Conservation (phyloP, 2,797 vertebrate genomes). For the Falco rusticolus region DNA sequence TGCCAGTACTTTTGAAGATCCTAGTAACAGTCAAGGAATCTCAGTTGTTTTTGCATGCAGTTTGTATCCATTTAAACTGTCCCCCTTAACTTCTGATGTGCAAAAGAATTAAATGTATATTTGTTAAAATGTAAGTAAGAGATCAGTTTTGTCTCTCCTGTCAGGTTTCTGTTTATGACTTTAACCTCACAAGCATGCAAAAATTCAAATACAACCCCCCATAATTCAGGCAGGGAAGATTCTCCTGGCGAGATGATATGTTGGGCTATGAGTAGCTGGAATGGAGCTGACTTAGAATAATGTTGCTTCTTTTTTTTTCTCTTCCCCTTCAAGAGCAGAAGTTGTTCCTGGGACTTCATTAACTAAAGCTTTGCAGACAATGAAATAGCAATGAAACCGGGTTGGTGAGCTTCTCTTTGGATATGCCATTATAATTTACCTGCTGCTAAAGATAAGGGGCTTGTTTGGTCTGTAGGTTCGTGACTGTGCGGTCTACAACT, state of each 20-base stretch:
- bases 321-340: rapidly evolving
- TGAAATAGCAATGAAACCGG: background rate
- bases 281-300: background rate
- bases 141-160: background rate
- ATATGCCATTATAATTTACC: background rate
- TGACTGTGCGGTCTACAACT: background rate
- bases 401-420: background rate
- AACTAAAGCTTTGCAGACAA: background rate
- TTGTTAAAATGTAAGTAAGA: background rate
- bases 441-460: background rate
- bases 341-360: background rate
- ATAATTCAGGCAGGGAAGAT: background rate
- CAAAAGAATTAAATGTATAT: background rate
- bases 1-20: background rate
- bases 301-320: too few relatives aligned
- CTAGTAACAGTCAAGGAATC: too few relatives aligned
- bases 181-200: background rate
- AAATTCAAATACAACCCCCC: background rate
- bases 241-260: background rate
- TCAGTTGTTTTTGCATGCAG: background rate
- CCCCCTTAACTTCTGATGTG: background rate
- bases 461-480: background rate
- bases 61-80: background rate
- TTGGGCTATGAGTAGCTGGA: background rate
- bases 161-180: background rate